Evolutionary conservation across 2,113 vertebrate species (phyloP).

Genomic region (Mirza zaza): DNA sequence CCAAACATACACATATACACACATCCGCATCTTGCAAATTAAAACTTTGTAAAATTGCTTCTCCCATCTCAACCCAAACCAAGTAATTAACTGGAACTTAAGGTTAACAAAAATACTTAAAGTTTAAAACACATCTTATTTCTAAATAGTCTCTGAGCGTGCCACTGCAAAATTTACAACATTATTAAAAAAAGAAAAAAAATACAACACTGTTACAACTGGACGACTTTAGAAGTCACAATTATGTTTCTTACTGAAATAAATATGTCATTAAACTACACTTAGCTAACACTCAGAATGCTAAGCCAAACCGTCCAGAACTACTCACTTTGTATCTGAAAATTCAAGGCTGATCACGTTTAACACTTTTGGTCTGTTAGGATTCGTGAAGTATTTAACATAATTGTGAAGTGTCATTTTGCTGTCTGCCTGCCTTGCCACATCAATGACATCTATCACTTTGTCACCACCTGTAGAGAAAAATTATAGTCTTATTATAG

Average conservation of each 20-base stretch:
- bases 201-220: neutral
- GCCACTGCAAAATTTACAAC: conserved; percentile 43
- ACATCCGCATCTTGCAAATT: neutral
- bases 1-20: neutral
- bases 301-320: conserved; percentile 52
- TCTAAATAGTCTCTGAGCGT: neutral
- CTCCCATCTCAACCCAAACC: conserved; percentile 38
- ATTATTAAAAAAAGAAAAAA: neutral
- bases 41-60: conserved; percentile 44
- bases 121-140: conserved; percentile 47
- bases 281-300: conserved; percentile 32
- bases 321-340: conserved; percentile 96
- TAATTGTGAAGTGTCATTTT: conserved; percentile 98
- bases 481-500: conserved; percentile 64
- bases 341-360: conserved; percentile 99
- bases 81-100: conserved; percentile 53
- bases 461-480: conserved; percentile 92
- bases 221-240: neutral
- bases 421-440: conserved; percentile 98
- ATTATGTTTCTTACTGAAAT: conserved; percentile 44
- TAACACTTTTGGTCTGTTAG: conserved; percentile 95
- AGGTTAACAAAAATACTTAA: conserved; percentile 47
- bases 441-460: conserved; percentile 98
- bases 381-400: conserved; percentile 94
- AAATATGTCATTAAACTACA: conserved; percentile 42